Evolutionary conservation across 2,888 invertebrate species (phyloP).

Genomic region (Icerya purchasi): DNA sequence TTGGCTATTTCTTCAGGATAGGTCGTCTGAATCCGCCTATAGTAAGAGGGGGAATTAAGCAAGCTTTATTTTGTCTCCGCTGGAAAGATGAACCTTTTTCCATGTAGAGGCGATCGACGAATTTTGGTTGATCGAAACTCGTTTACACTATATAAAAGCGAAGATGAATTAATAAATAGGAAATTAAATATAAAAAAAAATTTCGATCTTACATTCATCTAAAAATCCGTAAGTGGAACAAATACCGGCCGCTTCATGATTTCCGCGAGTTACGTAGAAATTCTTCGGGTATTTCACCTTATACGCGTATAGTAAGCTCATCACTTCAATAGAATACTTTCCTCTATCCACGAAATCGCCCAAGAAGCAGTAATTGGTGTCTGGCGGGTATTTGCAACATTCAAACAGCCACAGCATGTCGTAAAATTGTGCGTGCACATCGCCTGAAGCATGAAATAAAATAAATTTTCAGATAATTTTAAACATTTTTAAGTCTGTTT

Average conservation of each 20-base stretch:
- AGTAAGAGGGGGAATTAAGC: too few species aligned
- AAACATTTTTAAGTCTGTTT: too few species aligned
- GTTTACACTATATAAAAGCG: too few species aligned
- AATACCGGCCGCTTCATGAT: conserved; percentile 4
- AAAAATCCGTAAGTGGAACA: conserved; percentile 5
- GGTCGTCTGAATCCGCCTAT: too few species aligned
- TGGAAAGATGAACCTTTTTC: too few species aligned
- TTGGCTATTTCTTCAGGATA: too few species aligned
- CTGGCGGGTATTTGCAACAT: conserved; percentile 8
- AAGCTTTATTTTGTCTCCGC: too few species aligned
- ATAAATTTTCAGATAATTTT: not conserved
- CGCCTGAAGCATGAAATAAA: conserved; percentile 2
- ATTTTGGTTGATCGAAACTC: too few species aligned
- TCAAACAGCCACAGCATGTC: conserved; percentile 10
- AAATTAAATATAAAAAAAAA: too few species aligned
- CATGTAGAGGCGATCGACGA: too few species aligned
- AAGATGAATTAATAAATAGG: too few species aligned
- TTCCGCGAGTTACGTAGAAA: conserved; percentile 10
- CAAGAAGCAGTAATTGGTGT: conserved; percentile 8
- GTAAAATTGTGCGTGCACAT: conserved; percentile 12
- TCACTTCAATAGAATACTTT: conserved; percentile 8
- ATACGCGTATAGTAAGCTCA: conserved; percentile 5
- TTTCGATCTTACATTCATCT: conserved; percentile 8
- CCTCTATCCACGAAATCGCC: conserved; percentile 11
- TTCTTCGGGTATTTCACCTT: conserved; percentile 10